Evolutionary conservation across 2,113 vertebrate genomes (phyloP), one percentile per base, ranked within the genome.

Genomic region (Leptodactylus fuscus): DNA sequence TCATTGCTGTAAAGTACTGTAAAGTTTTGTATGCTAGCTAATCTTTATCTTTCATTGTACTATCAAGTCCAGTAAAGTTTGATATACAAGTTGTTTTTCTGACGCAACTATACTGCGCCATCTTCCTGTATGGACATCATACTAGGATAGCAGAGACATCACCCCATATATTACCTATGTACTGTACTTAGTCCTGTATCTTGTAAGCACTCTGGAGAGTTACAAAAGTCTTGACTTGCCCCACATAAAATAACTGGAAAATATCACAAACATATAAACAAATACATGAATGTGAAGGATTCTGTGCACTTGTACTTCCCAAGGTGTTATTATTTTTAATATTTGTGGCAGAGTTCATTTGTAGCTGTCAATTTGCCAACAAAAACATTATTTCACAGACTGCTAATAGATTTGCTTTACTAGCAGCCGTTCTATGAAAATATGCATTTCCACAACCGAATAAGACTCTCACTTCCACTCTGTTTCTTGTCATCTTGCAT

Each of bases 401-500:
- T 76, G 82, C 84, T 32, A 77, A 78, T 74, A 36, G 51, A 78
- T 78, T 55, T 58, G 76, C n/a, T 38, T 78, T 82, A 11, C 46
- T 71, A 41, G 44, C 49, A 46, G 49, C 22, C n/a, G n/a, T n/a
- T n/a, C n/a, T n/a, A n/a, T n/a, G n/a, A n/a, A n/a, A n/a, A n/a
- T n/a, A n/a, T n/a, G n/a, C n/a, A n/a, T n/a, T 73, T 70, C 36
- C 51, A 51, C 29, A 36, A 60, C 36, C 7, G 49, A 46, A 34
- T 49, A 24, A 85, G 83, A 51, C 83, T 55, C 83, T 87, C 87
- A 44, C 88, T 87, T 80, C 36, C 86, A 24, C 86, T 90, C 92
- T 91, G 92, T 90, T 92, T 90, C 91, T 89, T 94, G 93, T 94
- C 94, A 93, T 86, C 90, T 92, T 58, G 0, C 91, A 94, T 95